phyloP scores from a whole-genome alignment of 2,797 vertebrate genomes.

The Streptopelia turtur region DNA sequence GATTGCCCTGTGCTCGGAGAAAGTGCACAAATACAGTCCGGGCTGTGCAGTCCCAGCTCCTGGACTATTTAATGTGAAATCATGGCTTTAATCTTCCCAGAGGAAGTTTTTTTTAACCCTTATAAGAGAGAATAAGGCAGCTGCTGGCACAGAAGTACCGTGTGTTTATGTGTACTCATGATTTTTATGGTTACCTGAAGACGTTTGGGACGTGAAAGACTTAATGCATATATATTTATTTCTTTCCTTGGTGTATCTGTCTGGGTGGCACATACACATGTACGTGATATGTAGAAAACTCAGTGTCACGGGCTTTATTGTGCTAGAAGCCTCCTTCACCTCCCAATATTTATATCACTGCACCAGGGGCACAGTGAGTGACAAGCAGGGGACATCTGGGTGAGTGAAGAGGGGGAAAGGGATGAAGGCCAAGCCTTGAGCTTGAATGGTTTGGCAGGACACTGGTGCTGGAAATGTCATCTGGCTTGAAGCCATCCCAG shows the following conservation, averaged over 20 bases:
- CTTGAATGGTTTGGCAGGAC: not conserved
- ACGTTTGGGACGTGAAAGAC: not conserved
- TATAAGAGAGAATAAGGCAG: rapidly evolving
- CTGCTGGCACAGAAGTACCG: not conserved
- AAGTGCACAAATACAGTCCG: not conserved
- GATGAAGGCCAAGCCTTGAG: not conserved
- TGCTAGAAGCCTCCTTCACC: not conserved
- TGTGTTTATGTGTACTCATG: not conserved
- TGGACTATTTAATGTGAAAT: not conserved
- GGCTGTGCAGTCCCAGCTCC: not conserved
- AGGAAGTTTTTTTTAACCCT: slow-evolving; percentile 22
- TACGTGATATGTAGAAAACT: not conserved
- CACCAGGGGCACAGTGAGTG: not conserved
- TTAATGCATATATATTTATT: not conserved
- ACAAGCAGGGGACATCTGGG: not conserved
- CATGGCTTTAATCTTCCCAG: not conserved
- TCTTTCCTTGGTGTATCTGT: not conserved
- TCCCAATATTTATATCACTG: rapidly evolving
- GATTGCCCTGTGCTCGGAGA: not conserved
- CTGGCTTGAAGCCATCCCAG: not conserved
- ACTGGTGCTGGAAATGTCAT: not conserved
- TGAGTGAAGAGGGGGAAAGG: not conserved
- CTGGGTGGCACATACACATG: rapidly evolving
- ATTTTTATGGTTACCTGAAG: not conserved
- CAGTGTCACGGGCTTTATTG: rapidly evolving